Evolutionary conservation across 2,113 vertebrate genomes (phyloP).

Genomic region (Misgurnus mizolepis): DNA sequence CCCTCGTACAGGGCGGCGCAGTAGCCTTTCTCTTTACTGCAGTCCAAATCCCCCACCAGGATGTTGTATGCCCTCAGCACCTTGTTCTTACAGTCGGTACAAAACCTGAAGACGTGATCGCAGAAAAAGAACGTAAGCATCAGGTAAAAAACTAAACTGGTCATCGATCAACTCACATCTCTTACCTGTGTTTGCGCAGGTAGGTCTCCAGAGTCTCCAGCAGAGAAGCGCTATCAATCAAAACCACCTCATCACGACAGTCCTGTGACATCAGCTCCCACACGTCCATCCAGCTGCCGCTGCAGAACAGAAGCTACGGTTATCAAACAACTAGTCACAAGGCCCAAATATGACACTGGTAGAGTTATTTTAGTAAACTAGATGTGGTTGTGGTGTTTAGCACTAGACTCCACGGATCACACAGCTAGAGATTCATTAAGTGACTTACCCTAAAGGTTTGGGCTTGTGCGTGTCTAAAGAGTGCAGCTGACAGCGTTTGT

Average conservation of each 20-base stretch:
- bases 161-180: not conserved
- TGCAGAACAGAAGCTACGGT: slow-evolving; percentile 58
- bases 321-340: not conserved
- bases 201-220: slow-evolving; percentile 95
- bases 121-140: not conserved
- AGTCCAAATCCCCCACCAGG: slow-evolving; percentile 92
- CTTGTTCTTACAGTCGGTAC: slow-evolving; percentile 97
- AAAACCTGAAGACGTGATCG: slow-evolving; percentile 78
- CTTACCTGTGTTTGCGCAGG: slow-evolving; percentile 92
- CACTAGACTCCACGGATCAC: no score
- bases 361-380: no score
- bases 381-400: no score
- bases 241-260: slow-evolving; percentile 95
- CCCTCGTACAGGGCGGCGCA: slow-evolving; percentile 94
- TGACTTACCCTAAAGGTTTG: slow-evolving; percentile 94
- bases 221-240: slow-evolving; percentile 92
- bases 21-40: slow-evolving; percentile 94
- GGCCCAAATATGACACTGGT: no score
- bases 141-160: not conserved
- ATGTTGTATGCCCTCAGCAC: slow-evolving; percentile 95
- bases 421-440: not conserved
- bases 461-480: slow-evolving; percentile 98
- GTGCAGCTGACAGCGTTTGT: slow-evolving; percentile 95
- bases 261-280: slow-evolving; percentile 99
- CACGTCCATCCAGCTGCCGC: slow-evolving; percentile 97